Evolutionary conservation across 1,140 invertebrate genomes (phyloP), one percentile per base, ranked within the genome.

Genomic region (Drosophila littoralis): DNA sequence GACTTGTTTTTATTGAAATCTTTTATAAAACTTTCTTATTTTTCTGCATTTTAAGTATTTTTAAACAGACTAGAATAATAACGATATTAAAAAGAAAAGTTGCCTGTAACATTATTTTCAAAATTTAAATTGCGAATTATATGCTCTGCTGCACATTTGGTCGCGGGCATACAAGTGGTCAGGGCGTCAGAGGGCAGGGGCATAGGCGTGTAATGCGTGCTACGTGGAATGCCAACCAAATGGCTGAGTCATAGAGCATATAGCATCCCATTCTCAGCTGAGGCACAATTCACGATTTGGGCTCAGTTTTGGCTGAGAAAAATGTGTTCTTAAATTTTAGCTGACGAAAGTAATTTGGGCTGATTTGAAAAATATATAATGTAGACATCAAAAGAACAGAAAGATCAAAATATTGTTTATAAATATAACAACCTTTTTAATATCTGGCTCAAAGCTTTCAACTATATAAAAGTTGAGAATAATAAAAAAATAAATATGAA

Each of bases 61-160:
- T 74, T n/a, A 51, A 36, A 60, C 36, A 3, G 22, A 4, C 22
- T 28, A 22, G 4, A 13, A 28, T 6, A 64, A 63, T 6, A 67
- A 42, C 40, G 43, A 51, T 12, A 59, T 59, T 12, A 35, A 38
- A 59, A 59, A 45, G n/a, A 43, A 59, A 59, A 45, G 36, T 13
- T 36, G 52, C 43, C 52, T 58, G 45, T 40, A 72, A 66, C 46
- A 68, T 63, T 60, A 77, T 73, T 69, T 60, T 71, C 60, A 75
- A 77, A 69, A 76, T 79, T 71, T 66, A 76, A 75, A 75, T 76
- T 76, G 76, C 76, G 61, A 79, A 79, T 72, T 72, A 79, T 76
- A 67, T 69, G 76, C 76, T 12, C 40, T 57, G 67, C 48, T 72
- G 61, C 51, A 77, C 76, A 76, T 67, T 36, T 15, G 36, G 28